A percentile compares a stretch with the other conserved stretches of the same genome.
Conservation (phyloP, 2,888 invertebrate species). For the Toxonevra muliebris region DNA sequence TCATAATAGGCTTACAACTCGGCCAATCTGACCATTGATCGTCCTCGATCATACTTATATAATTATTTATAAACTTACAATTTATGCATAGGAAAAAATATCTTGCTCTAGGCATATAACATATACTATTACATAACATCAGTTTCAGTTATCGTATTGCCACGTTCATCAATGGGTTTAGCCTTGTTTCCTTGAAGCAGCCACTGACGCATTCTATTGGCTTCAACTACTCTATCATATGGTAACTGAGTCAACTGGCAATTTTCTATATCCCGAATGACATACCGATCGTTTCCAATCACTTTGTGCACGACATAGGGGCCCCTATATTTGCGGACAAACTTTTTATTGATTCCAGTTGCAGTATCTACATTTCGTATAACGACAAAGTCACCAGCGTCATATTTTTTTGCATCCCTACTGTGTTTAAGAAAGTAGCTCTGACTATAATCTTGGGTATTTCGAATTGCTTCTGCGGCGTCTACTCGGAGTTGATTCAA, state of each 20-base stretch:
- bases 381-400: slow-evolving; percentile 25
- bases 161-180: too few species aligned
- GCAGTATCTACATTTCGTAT: slow-evolving; percentile 17
- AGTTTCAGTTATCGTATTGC: too few species aligned
- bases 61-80: too few species aligned
- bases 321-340: slow-evolving; percentile 45
- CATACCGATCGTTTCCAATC: slow-evolving; percentile 36
- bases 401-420: slow-evolving; percentile 26
- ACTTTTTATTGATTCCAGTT: slow-evolving; percentile 36
- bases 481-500: not conserved
- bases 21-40: too few species aligned
- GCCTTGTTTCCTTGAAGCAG: not conserved
- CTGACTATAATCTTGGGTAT: slow-evolving; percentile 27
- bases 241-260: slow-evolving; percentile 45
- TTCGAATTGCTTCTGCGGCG: not conserved
- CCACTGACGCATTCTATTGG: slow-evolving; percentile 23
- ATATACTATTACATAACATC: too few species aligned
- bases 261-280: slow-evolving; percentile 41
- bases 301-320: slow-evolving; percentile 44
- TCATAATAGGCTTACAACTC: too few species aligned
- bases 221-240: slow-evolving; percentile 30
- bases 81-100: too few species aligned
- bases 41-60: too few species aligned
- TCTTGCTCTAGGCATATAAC: too few species aligned
- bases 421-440: slow-evolving; percentile 33